These are phyloP conservation scores for Coelopa frigida DNA, from an alignment of 1,140 invertebrate species.

Conservation along the genomic window DNA sequence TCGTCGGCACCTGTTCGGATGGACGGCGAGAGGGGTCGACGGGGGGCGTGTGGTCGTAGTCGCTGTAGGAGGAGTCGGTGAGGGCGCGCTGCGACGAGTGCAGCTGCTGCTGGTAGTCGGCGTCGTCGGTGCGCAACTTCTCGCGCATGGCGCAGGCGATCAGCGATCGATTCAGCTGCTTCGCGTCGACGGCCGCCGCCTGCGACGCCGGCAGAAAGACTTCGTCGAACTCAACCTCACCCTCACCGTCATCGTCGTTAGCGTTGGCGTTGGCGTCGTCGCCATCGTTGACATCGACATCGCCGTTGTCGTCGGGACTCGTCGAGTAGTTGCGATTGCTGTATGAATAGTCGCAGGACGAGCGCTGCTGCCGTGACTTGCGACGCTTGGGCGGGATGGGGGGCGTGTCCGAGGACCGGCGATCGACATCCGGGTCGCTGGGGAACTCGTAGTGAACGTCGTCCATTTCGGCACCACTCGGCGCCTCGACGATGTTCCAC, in stretches of 20 bases:
- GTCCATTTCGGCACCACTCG: constrained; percentile 36
- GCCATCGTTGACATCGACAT: too few relatives aligned
- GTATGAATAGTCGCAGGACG: constrained; percentile 25
- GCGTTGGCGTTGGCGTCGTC: too few relatives aligned
- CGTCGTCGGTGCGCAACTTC: constrained; percentile 36
- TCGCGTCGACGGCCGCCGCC: constrained; percentile 20
- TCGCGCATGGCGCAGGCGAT: constrained; percentile 33
- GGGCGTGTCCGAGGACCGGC: background rate
- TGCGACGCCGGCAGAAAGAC: constrained; percentile 32
- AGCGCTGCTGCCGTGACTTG: background rate
- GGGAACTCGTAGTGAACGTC: constrained; percentile 38
- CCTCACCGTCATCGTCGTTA: constrained; percentile 28
- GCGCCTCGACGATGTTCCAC: constrained; percentile 46
- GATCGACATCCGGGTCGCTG: constrained; percentile 21
- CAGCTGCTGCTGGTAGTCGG: constrained; percentile 19
- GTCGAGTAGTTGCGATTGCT: constrained; percentile 37
- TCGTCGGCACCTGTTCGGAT: constrained; percentile 21
- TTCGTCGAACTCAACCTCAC: constrained; percentile 35
- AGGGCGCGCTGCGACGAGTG: constrained; percentile 12
- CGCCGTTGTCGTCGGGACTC: constrained; percentile 20
- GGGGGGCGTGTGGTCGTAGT: constrained; percentile 18
- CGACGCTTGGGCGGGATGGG: constrained; percentile 3
- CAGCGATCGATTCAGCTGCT: constrained; percentile 21
- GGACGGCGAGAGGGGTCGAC: too few relatives aligned
- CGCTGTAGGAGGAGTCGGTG: constrained; percentile 20